phyloP scores from a whole-genome alignment of 2,797 vertebrate genomes.

The Sibirionetta formosa region DNA sequence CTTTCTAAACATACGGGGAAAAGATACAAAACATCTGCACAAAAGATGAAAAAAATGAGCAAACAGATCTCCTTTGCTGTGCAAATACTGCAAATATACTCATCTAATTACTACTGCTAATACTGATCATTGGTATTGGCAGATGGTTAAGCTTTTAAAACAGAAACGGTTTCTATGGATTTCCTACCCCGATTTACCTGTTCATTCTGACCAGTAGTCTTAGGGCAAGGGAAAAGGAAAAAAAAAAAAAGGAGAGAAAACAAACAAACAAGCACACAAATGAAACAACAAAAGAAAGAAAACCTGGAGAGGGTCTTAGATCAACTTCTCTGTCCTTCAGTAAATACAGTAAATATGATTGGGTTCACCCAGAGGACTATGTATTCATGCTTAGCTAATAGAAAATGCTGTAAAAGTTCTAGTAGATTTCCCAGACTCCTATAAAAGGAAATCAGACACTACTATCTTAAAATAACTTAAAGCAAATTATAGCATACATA shows the following conservation, averaged over 20 bases:
- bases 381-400: neutral
- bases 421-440: neutral
- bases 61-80: neutral
- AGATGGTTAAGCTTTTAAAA: slow-evolving; percentile 64
- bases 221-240: neutral
- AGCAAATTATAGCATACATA: neutral
- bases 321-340: neutral
- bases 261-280: too few relatives aligned
- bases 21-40: neutral
- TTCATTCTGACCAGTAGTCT: slow-evolving; percentile 25
- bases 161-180: slow-evolving; percentile 44
- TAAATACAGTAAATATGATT: slow-evolving; percentile 34
- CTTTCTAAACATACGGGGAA: slow-evolving; percentile 21
- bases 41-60: slow-evolving; percentile 8
- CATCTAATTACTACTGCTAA: slow-evolving; percentile 30
- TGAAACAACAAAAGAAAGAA: neutral
- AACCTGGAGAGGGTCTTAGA: neutral
- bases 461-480: rapidly evolving
- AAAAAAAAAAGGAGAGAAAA: rapidly evolving
- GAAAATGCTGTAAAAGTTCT: slow-evolving; percentile 20
- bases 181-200: slow-evolving; percentile 48
- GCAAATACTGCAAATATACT: slow-evolving; percentile 8
- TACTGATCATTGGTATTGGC: slow-evolving; percentile 36
- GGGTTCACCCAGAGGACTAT: neutral
- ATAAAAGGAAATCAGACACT: neutral